Base-by-base conservation (phyloP, 2,113 vertebrate species). In the Phrynocephalus versicolor region DNA sequence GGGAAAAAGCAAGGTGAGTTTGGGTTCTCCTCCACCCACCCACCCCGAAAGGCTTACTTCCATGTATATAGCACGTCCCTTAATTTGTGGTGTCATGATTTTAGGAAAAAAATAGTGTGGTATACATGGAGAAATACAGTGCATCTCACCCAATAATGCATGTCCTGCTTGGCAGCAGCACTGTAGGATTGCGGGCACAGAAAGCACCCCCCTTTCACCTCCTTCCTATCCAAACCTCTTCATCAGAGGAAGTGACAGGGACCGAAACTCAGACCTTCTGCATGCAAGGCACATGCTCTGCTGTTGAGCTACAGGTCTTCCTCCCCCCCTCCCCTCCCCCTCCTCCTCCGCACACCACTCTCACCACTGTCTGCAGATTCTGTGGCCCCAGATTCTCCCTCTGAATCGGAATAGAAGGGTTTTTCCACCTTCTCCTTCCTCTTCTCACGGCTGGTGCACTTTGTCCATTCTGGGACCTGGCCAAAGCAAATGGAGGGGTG, bases 401-500 rank as follows among this genome's bases (percentile, higher is more conserved):
- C 99, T 0, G 99, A 99, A 92, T 99, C 99, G 0, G 98, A 99
- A 93, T 99, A 99, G 94, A 99, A 99, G 0, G 99, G 98, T 89
- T 99, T 99, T 85, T 99, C 99, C 88, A 97, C 97, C 79, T 99
- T 99, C 92, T 99, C 98, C 96, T 99, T 99, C 88, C 98, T 96
- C 95, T 99, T 99, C 93, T 99, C 98, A 0, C 98, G 96, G 90
- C 96, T 98, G 88, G 98, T 98, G 94, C 98, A 99, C 88, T 99
- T 99, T 92, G 98, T 99, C 99, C 99, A 99, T 73, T 99, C 99
- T 0, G 98, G 98, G 92, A 99, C 98, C 99, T 99, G 95, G 5
- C 0, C 21, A 1, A 67, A 81, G 89, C 67, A 90, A 14, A 30
- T 79, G 60, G 83, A 69, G 89, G n/a, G 0, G 3, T 23, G 21